Base-by-base conservation (phyloP, 2,888 invertebrate species). In the Drosophila demipolita region DNA sequence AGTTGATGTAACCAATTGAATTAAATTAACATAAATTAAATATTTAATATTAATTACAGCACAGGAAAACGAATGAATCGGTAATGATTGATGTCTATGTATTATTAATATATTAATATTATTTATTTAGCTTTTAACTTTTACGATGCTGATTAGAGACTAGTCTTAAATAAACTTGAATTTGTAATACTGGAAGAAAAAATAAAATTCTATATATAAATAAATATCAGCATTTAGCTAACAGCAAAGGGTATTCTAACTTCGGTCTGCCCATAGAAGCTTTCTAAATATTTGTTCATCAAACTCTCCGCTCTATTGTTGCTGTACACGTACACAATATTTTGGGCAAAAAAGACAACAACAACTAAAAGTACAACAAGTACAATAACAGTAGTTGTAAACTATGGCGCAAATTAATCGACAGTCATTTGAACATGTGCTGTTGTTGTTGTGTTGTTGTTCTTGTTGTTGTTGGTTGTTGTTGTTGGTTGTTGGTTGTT, bases 401-500 rank as follows among this genome's bases (percentile, higher is more conserved):
- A 82, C 73, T 71, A 75, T 82, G 78, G 78, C 80, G 86, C 77
- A 86, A 86, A 86, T 86, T 86, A 82, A 87, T 89, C 72, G 87
- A 78, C 82, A 83, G 77, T 78, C 87, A 86, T 86, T 85, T 85
- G 67, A 78, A 71, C 80, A 87, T 79, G 63, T 83, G 83, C 54
- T 72, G 63, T 59, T 78, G 70, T 69, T 48, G 55, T 59, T 67
- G 68, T 42, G 20, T 57, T 67, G 59, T 74, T 66, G 50, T 71
- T 67, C 36, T 74, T 64, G 58, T 50, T 73, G 69, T 59, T 65
- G 68, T 55, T 68, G 36, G 60, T 40, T 42, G 55, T 26, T 64
- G 68, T 59, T 65, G 68, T 55, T 68, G 36, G 69, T 59, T 65
- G 68, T 55, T 68, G 36, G 60, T 40, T 42, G 55, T 26, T 64